Evolutionary conservation across 2,113 vertebrate genomes (phyloP), one percentile per base, ranked within the genome.

Genomic region (Ceyx melanurus): DNA sequence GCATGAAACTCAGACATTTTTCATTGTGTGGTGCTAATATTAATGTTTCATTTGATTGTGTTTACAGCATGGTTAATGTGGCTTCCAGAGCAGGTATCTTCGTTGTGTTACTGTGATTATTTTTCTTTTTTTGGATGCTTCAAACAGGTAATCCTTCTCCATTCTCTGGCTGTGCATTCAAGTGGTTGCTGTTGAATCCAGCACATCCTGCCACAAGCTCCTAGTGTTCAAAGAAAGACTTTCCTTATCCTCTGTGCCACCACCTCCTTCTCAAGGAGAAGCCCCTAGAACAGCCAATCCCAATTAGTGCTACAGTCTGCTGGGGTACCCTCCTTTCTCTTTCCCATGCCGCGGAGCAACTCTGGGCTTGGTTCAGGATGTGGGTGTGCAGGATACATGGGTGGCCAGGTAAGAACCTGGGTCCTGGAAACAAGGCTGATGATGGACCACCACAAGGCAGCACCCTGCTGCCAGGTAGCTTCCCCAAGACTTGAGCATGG

Each of bases 31-130:
- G 75, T 91, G 82, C 51, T 82, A 71, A 23, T 80, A 54, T 66
- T 74, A 73, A 76, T 60, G 75, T 91, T 76, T 91, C 37, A 26
- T 95, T 60, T 68, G 67, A 61, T 71, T 74, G 58, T 76, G 75
- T 82, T 94, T 83, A 50, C 54, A 77, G 60, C 56, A 67, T 35
- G 22, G 71, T 72, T 85, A 70, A 94, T 82, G 43, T 54, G 51
- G 20, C 51, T 87, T 13, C 82, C 62, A 43, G 51, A 80, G 87
- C 58, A 71, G 50, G 43, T 37, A 25, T 3, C 92, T 92, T 81
- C 74, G 51, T 73, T 22, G 6, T 13, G 5, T 14, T 72, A 35
- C 4, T 56, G 29, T 37, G 25, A 15, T 43, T 29, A 1, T 48
- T 48, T 43, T 23, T 31, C 33, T 28, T 46, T n/a, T 6, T 25